phyloP scores from a whole-genome alignment of 2,113 vertebrate genomes.

The Mionectes macconnelli region DNA sequence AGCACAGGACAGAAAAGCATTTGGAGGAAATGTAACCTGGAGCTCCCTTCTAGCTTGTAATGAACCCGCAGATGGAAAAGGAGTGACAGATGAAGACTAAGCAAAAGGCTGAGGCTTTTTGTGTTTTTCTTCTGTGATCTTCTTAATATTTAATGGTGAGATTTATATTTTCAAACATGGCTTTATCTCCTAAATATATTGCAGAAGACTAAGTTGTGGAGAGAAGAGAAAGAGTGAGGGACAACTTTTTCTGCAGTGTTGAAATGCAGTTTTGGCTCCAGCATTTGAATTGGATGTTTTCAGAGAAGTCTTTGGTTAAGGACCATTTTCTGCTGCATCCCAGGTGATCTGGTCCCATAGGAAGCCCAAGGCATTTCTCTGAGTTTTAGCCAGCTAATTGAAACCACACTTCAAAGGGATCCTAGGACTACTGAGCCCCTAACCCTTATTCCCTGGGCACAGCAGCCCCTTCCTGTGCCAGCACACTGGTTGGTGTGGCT shows the following conservation, averaged over 20 bases:
- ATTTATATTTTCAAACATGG: neutral
- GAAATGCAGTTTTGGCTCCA: neutral
- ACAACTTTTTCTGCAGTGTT: neutral
- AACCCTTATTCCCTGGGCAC: neutral
- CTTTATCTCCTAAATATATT: neutral
- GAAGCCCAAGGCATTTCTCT: neutral
- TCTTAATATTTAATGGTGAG: neutral
- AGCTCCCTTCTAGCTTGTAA: neutral
- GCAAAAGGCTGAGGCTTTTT: neutral
- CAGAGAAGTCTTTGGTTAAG: neutral
- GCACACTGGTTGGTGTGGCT: neutral
- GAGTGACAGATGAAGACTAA: neutral
- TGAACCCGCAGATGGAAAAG: neutral
- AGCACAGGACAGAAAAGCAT: neutral
- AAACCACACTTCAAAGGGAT: neutral
- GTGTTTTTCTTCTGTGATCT: neutral
- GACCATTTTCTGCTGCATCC: neutral
- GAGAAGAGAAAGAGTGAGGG: neutral
- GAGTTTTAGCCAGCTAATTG: neutral
- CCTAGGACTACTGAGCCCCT: neutral
- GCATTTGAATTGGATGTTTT: neutral
- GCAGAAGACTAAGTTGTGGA: neutral
- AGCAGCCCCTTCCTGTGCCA: neutral
- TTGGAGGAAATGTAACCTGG: neutral
- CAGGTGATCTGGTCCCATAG: neutral